Conservation (phyloP, 2,797 vertebrate species). For the Lagocephalus sceleratus region DNA sequence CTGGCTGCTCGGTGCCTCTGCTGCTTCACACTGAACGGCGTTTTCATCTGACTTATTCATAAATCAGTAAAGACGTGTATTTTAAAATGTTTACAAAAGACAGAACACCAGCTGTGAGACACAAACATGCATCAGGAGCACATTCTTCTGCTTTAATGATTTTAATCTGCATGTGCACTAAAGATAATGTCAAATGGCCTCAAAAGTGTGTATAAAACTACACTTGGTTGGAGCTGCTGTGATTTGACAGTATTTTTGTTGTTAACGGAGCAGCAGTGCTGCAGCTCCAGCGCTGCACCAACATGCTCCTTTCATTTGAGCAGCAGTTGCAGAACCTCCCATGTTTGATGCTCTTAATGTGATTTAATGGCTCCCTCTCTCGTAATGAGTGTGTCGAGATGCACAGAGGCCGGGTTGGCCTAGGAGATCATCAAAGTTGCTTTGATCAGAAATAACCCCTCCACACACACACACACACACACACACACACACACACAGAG, state of each 20-base stretch:
- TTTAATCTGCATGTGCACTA: too few relatives aligned
- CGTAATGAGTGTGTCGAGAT: slow-evolving; percentile 3
- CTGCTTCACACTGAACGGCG: too few relatives aligned
- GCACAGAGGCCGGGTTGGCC: background rate
- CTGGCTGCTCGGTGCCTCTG: too few relatives aligned
- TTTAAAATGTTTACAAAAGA: too few relatives aligned
- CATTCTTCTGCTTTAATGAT: too few relatives aligned
- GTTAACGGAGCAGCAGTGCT: background rate
- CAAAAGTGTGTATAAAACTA: too few relatives aligned
- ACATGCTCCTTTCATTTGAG: background rate
- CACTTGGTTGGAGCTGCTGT: background rate
- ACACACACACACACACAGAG: too few relatives aligned
- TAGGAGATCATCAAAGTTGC: background rate
- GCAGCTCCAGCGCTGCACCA: background rate
- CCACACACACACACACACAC: too few relatives aligned
- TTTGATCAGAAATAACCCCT: slow-evolving; percentile 10
- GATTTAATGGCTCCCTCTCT: slow-evolving; percentile 4
- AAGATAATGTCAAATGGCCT: background rate
- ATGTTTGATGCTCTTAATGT: slow-evolving; percentile 5
- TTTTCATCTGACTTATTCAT: too few relatives aligned
- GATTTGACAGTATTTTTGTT: background rate
- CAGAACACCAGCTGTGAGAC: too few relatives aligned
- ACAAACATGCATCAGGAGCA: too few relatives aligned
- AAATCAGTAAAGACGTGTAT: too few relatives aligned
- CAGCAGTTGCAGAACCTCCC: background rate